A percentile compares a stretch with the other conserved stretches of the same genome.
phyloP scores from a whole-genome alignment of 2,797 vertebrate genomes.

The Chiloscyllium punctatum region DNA sequence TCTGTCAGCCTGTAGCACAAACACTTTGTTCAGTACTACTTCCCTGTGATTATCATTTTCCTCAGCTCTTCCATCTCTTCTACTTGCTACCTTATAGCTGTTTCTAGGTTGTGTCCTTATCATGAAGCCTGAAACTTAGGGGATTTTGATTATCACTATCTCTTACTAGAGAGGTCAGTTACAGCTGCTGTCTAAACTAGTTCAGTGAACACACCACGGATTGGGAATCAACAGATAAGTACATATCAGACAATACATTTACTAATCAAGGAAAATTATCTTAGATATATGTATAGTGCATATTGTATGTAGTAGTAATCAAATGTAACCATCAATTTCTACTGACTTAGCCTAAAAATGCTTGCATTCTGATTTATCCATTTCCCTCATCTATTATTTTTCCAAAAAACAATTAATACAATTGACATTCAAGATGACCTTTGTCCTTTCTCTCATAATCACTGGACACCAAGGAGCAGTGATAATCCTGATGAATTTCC shows the following conservation, averaged over 20 bases:
- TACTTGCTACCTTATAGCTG: too few relatives aligned
- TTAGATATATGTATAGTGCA: neutral
- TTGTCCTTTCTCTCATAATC: neutral
- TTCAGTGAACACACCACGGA: neutral
- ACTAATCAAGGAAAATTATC: neutral
- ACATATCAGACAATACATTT: neutral
- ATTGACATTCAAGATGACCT: neutral
- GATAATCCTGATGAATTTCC: neutral
- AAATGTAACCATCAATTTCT: neutral
- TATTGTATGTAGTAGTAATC: neutral
- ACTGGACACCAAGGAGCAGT: neutral
- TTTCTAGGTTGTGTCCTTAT: too few relatives aligned
- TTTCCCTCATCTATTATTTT: neutral
- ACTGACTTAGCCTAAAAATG: neutral
- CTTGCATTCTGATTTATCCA: neutral
- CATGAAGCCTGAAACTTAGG: too few relatives aligned
- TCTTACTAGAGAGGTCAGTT: neutral
- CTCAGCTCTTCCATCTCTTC: too few relatives aligned
- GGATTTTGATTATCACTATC: neutral
- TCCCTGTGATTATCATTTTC: too few relatives aligned
- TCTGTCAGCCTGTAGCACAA: too few relatives aligned
- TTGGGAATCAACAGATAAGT: neutral
- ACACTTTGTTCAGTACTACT: too few relatives aligned
- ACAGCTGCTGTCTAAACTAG: neutral
- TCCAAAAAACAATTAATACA: neutral